Evolutionary conservation across 2,888 invertebrate genomes (phyloP).

Genomic region (Bimastos eiseni): DNA sequence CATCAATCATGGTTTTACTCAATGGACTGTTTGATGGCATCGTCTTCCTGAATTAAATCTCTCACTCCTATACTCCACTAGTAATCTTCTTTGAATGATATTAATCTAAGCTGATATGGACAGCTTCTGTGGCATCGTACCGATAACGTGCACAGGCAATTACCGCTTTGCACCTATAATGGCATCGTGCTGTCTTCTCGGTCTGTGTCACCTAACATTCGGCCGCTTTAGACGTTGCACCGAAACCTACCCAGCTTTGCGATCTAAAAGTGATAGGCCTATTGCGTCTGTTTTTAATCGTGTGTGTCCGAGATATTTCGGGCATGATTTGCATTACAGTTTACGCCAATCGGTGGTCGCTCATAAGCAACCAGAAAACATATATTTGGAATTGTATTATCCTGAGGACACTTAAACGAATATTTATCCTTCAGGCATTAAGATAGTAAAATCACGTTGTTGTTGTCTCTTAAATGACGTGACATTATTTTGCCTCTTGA

Average conservation of each 20-base stretch:
- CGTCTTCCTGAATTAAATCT: neutral
- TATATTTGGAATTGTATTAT: neutral
- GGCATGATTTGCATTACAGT: neutral
- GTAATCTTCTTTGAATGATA: neutral
- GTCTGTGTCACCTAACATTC: neutral
- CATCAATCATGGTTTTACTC: neutral
- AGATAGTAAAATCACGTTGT: too few species aligned
- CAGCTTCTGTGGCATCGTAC: neutral
- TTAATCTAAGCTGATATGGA: neutral
- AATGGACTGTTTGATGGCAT: neutral
- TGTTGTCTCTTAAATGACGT: too few species aligned
- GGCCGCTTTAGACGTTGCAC: neutral
- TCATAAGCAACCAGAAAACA: neutral
- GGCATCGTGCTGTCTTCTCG: neutral
- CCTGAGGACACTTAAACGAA: neutral
- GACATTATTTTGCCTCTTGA: too few species aligned
- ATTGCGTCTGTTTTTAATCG: neutral
- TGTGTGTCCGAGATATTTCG: neutral
- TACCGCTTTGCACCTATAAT: neutral
- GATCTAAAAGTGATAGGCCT: neutral
- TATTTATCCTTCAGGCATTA: neutral
- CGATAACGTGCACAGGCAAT: neutral
- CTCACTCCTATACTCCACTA: neutral
- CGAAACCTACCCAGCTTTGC: neutral
- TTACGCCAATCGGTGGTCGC: neutral